Evolutionary conservation across 1,140 invertebrate genomes (phyloP).

Genomic region (Dysdera silvatica): DNA sequence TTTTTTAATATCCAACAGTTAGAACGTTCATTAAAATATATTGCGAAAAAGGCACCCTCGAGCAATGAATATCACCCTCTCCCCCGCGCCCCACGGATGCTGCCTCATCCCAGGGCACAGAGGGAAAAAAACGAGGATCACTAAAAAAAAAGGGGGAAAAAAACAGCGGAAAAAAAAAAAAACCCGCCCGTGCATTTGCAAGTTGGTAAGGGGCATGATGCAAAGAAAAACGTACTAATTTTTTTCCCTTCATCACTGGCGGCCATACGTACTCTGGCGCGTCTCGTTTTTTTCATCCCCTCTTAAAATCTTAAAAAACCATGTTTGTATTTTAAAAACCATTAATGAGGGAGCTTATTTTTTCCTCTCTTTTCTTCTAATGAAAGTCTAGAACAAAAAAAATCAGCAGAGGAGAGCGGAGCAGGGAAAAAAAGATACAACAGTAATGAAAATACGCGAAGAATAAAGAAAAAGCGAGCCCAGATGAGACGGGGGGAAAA

Average conservation of each 20-base stretch:
- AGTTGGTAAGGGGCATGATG: constrained; percentile 4
- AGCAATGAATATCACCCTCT: constrained; percentile 11
- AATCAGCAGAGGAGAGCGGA: neutral
- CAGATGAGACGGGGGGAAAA: neutral
- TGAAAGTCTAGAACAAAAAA: constrained; percentile 28
- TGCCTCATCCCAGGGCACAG: neutral
- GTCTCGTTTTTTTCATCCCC: constrained; percentile 28
- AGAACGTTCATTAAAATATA: constrained; percentile 31
- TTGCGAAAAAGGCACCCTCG: constrained; percentile 28
- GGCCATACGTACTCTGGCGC: constrained; percentile 6
- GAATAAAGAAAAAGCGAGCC: neutral
- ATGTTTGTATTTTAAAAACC: constrained; percentile 31
- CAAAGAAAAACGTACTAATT: constrained; percentile 13
- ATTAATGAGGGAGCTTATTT: constrained; percentile 29
- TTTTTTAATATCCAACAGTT: constrained; percentile 30
- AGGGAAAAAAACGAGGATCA: no score
- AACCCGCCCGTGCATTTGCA: constrained; percentile 17
- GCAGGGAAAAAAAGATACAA: constrained; percentile 9
- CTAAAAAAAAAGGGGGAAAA: constrained; percentile 11
- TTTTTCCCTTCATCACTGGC: neutral
- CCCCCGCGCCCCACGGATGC: constrained; percentile 17
- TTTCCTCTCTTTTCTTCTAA: constrained; percentile 11
- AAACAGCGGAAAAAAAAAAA: constrained; percentile 8
- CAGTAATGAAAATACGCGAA: constrained; percentile 26
- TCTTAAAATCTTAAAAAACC: constrained; percentile 31